Conservation (phyloP, 2,888 invertebrate genomes). For the Theristus sp. region DNA sequence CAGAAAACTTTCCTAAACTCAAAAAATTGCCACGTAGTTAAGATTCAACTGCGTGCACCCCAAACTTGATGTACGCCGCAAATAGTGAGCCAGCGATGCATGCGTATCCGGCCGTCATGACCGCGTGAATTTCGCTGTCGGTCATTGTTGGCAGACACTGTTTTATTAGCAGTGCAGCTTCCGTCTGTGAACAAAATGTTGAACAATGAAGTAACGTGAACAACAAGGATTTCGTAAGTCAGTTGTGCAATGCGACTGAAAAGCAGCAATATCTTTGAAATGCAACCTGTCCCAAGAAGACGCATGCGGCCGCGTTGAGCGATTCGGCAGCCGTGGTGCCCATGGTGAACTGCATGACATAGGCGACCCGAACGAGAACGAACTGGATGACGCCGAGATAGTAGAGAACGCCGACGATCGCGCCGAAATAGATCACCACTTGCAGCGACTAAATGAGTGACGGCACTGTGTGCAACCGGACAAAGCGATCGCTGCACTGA, state of each 20-base stretch:
- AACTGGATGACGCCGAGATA: constrained; percentile 72
- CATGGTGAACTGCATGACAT: constrained; percentile 42
- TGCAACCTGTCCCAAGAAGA: constrained; percentile 70
- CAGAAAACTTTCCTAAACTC: too few species aligned
- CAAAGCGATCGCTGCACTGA: constrained; percentile 23
- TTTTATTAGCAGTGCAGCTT: constrained; percentile 66
- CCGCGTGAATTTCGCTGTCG: constrained; percentile 67
- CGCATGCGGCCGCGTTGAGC: constrained; percentile 70
- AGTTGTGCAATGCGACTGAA: not conserved
- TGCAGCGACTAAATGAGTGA: constrained; percentile 48
- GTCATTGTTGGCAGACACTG: constrained; percentile 68
- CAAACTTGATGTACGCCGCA: constrained; percentile 68
- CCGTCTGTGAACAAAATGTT: constrained; percentile 44
- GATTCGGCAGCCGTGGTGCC: constrained; percentile 85
- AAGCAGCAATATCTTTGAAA: not conserved
- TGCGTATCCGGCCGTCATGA: constrained; percentile 84
- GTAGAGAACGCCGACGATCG: constrained; percentile 68
- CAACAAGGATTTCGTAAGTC: not conserved
- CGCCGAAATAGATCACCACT: constrained; percentile 81
- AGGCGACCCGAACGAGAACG: constrained; percentile 41
- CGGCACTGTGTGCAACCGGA: constrained; percentile 19
- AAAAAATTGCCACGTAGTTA: not conserved
- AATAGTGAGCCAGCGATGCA: constrained; percentile 79
- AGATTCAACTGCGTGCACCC: too few species aligned
- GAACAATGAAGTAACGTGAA: not conserved